phyloP scores from a whole-genome alignment of 1,140 invertebrate genomes.

The Hydropsyche tenuis region DNA sequence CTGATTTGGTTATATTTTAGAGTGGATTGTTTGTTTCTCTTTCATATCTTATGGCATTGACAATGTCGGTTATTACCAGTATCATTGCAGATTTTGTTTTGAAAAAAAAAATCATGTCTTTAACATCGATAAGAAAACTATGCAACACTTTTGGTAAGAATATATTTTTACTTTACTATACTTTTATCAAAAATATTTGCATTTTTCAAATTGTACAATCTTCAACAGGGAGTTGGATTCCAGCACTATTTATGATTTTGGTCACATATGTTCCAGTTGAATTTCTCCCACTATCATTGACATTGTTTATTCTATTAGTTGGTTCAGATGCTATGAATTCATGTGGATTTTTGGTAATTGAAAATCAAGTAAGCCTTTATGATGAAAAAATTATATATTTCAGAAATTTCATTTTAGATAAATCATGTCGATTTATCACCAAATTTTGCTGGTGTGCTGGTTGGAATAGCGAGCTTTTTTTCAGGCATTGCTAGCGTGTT shows the following conservation, averaged over 20 bases:
- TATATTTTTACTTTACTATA: no score
- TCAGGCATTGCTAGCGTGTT: neutral
- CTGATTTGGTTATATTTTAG: conserved; percentile 7
- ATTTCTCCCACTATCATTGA: neutral
- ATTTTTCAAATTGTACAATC: no score
- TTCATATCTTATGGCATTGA: neutral
- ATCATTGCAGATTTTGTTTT: conserved; percentile 1
- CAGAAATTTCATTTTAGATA: conserved; percentile 1
- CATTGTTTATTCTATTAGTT: neutral
- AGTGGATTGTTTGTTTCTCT: conserved; percentile 2
- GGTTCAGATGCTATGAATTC: conserved; percentile 13
- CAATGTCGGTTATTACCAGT: neutral
- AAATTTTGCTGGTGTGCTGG: conserved; percentile 12
- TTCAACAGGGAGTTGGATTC: conserved; percentile 9
- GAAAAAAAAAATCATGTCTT: neutral
- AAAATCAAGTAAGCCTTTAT: no score
- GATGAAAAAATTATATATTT: conserved; percentile 1
- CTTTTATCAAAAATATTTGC: no score
- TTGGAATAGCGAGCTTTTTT: conserved; percentile 1
- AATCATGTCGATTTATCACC: conserved; percentile 23
- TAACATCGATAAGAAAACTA: conserved; percentile 13
- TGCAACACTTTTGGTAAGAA: conserved; percentile 18
- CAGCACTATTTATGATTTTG: conserved; percentile 11
- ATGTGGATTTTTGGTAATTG: conserved; percentile 13
- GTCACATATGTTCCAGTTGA: conserved; percentile 14